These are phyloP conservation scores for Stramonita haemastoma DNA, from an alignment of 2,888 invertebrate species.

Conservation along the genomic window DNA sequence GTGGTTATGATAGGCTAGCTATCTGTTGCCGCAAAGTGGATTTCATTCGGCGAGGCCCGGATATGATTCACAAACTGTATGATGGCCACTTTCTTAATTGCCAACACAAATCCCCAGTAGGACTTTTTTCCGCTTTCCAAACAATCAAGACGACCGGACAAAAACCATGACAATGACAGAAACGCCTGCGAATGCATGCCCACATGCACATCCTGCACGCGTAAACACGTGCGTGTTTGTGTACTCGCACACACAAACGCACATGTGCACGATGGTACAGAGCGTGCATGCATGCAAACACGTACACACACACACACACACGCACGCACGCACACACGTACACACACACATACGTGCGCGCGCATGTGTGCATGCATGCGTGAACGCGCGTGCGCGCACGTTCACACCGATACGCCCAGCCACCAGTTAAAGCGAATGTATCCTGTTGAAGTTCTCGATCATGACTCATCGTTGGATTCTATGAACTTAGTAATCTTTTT, in stretches of 20 bases:
- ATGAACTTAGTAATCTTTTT: neutral
- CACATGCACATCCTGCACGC: neutral
- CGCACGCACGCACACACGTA: neutral
- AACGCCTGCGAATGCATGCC: neutral
- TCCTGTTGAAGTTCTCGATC: too few relatives aligned
- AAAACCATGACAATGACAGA: neutral
- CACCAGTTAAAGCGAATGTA: too few relatives aligned
- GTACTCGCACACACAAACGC: neutral
- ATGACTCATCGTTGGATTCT: neutral
- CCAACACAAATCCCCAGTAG: slow-evolving; percentile 4
- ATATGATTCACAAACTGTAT: slow-evolving; percentile 15
- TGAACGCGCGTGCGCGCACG: neutral
- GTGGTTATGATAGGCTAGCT: too few relatives aligned
- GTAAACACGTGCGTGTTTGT: neutral
- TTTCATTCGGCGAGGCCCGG: neutral
- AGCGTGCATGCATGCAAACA: neutral
- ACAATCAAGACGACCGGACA: neutral
- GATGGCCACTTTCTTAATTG: slow-evolving; percentile 25
- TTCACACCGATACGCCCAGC: neutral
- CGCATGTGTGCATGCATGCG: neutral
- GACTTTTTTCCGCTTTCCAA: neutral
- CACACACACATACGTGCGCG: neutral
- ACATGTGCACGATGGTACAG: neutral
- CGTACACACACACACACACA: neutral
- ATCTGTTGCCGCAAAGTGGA: neutral